Conservation (phyloP, 2,888 invertebrate genomes). For the Eupithecia abbreviata region DNA sequence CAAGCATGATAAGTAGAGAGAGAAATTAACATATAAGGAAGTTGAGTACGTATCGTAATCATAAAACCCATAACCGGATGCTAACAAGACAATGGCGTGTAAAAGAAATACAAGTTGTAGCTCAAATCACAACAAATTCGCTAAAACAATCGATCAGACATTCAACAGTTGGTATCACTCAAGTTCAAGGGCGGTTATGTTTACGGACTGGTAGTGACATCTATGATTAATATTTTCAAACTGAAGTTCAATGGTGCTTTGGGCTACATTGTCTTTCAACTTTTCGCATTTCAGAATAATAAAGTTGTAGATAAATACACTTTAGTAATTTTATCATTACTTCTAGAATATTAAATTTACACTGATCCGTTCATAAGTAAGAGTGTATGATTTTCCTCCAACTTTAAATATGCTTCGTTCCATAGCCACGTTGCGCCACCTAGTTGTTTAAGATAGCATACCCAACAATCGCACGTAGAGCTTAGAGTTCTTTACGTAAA, state of each 20-base stretch:
- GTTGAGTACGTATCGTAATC: background rate
- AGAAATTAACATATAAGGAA: background rate
- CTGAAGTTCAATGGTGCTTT: background rate
- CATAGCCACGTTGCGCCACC: slow-evolving; percentile 17
- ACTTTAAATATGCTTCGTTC: no score
- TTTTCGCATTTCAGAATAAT: background rate
- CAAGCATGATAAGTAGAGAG: background rate
- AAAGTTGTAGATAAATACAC: background rate
- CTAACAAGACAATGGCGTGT: background rate
- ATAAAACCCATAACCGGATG: background rate
- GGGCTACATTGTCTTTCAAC: background rate
- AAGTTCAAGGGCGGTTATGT: slow-evolving; percentile 26
- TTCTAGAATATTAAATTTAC: background rate
- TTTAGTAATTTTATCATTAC: background rate
- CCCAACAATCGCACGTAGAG: slow-evolving; percentile 14
- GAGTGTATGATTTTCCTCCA: background rate
- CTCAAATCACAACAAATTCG: background rate
- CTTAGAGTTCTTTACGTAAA: background rate
- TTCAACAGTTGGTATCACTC: slow-evolving; percentile 31
- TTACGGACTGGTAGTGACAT: slow-evolving; percentile 32
- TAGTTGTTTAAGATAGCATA: slow-evolving; percentile 17
- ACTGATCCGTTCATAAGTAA: background rate
- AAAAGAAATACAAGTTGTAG: background rate
- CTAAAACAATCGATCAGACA: background rate
- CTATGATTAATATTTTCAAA: slow-evolving; percentile 19